Base-by-base conservation (phyloP, 2,888 invertebrate genomes). In the Papilio gigon region DNA sequence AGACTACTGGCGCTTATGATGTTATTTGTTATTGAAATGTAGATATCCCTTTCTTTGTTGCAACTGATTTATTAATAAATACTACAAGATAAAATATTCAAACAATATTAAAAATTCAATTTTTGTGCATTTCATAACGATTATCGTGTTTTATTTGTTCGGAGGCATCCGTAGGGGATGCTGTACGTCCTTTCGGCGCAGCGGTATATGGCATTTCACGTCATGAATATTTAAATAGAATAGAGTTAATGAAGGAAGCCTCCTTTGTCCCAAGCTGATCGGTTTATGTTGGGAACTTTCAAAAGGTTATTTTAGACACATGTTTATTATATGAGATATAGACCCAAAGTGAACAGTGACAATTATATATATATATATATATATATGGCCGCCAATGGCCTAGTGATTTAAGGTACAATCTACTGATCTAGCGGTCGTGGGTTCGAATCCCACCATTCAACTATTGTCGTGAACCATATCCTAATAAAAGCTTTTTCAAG, bases 191-290 rank as follows among this genome's bases (percentile, higher is more conserved):
- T 56, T 56, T 56, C 25, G 50, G 27, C 17, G 17, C n/a, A 30
- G 11, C 53, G 30, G 17, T 56, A 70, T 71, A 76, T 74, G 71
- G 73, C 76, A 77, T 77, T 78, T 50, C 65, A 67, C 66, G 78
- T 84, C 87, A 86, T 90, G 88, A 89, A 90, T 90, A 89, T 89
- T 90, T 88, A 85, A 89, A 81, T 81, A 81, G 84, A 80, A 81
- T 81, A 71, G 81, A 84, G 85, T 84, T 89, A 88, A 90, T 90
- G 86, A 89, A 89, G 84, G 84, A 84, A 80, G 83, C 80, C 80
- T 84, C 86, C 88, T 89, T 89, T 90, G 89, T 89, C 77, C 82
- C 79, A 76, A 73, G 74, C 80, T 81, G 84, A 87, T 88, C 81
- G 84, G 82, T 88, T 88, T 85, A 88, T 88, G 88, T 86, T 83